Conservation (phyloP, 2,797 vertebrate species). For the Diglossa cyanea region DNA sequence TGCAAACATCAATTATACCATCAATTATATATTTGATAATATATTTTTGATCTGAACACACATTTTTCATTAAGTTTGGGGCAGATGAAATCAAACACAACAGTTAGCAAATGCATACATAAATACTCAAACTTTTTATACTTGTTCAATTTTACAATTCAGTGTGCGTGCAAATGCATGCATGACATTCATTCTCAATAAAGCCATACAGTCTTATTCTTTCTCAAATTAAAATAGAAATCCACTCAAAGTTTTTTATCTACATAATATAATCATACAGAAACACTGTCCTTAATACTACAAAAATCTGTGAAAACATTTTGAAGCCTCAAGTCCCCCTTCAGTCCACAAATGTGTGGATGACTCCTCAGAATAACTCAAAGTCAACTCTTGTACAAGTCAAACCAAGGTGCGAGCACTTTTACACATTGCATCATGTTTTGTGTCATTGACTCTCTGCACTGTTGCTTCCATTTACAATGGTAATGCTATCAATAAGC, state of each 20-base stretch:
- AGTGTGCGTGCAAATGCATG: not conserved
- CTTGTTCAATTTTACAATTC: not conserved
- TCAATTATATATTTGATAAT: not conserved
- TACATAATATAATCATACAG: not conserved
- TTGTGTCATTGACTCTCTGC: not conserved
- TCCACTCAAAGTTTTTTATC: not conserved
- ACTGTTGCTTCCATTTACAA: not conserved
- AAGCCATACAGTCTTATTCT: not conserved
- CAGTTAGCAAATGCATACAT: not conserved
- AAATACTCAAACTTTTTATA: not conserved
- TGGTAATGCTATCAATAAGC: not conserved
- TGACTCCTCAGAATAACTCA: not conserved
- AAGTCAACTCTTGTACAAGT: not conserved
- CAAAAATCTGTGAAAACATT: not conserved
- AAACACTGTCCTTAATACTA: not conserved
- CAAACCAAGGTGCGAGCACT: not conserved
- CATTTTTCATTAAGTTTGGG: not conserved
- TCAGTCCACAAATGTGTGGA: not conserved
- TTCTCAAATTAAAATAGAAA: not conserved
- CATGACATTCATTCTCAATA: not conserved
- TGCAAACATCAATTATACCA: not conserved
- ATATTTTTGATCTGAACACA: not conserved
- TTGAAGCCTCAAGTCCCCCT: not conserved
- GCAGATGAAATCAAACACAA: not conserved
- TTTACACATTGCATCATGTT: not conserved